These are phyloP conservation scores for Druon quercuslanigerum DNA, from an alignment of 1,140 invertebrate genomes.

Conservation along the genomic window DNA sequence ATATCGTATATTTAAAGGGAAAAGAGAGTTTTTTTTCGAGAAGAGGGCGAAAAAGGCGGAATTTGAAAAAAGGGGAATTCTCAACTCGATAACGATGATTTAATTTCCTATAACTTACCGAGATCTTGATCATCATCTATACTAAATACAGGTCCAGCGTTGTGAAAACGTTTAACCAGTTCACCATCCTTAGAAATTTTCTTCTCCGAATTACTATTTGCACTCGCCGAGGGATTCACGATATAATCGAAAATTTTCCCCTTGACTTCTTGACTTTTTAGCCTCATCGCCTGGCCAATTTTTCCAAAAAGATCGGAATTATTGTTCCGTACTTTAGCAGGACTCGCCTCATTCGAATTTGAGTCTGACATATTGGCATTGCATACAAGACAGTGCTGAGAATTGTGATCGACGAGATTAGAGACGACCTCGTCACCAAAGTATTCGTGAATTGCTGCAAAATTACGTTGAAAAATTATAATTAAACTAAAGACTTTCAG, in stretches of 20 bases:
- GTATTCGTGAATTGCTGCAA: conserved; percentile 87
- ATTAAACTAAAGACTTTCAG: neutral
- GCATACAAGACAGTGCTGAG: conserved; percentile 87
- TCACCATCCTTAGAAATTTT: conserved; percentile 88
- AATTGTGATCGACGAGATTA: conserved; percentile 89
- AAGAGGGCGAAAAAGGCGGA: too few relatives aligned
- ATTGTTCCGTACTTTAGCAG: conserved; percentile 67
- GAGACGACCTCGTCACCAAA: conserved; percentile 87
- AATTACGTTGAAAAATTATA: conserved; percentile 37
- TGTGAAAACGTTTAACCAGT: conserved; percentile 89
- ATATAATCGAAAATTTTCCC: conserved; percentile 96
- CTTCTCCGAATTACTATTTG: conserved; percentile 77
- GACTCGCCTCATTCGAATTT: conserved; percentile 69
- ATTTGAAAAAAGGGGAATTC: too few relatives aligned
- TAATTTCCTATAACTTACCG: conserved; percentile 49
- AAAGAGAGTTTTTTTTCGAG: too few relatives aligned
- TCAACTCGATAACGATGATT: neutral
- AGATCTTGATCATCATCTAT: conserved; percentile 94
- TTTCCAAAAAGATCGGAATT: conserved; percentile 84
- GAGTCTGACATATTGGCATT: conserved; percentile 76
- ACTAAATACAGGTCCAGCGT: conserved; percentile 94
- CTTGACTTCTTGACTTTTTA: conserved; percentile 94
- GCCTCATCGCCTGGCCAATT: conserved; percentile 87
- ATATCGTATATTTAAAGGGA: too few relatives aligned
- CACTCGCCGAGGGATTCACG: conserved; percentile 85